phyloP scores from a whole-genome alignment of 1,140 invertebrate genomes.

The Vanessa tameamea region DNA sequence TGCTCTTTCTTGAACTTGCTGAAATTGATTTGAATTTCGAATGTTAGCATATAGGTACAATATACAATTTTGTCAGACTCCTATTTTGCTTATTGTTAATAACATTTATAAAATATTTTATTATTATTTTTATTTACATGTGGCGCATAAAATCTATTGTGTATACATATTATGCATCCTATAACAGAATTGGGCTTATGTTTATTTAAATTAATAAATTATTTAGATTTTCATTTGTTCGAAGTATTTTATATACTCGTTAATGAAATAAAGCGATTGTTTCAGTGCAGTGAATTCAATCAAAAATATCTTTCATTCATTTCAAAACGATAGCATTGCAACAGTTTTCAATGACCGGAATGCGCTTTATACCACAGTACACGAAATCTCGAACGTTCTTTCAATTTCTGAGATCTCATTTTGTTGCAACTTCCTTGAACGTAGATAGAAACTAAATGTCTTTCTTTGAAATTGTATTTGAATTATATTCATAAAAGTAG shows the following conservation, averaged over 20 bases:
- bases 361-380: constrained; percentile 1
- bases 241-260: too few relatives aligned
- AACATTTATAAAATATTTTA: too few relatives aligned
- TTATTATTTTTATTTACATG: too few relatives aligned
- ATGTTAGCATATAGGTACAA: neutral
- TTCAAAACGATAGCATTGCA: neutral
- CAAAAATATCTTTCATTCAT: constrained; percentile 12
- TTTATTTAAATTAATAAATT: too few relatives aligned
- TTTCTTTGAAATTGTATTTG: constrained; percentile 1
- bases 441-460: neutral
- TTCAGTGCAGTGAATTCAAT: constrained; percentile 21
- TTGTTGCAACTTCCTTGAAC: neutral
- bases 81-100: too few relatives aligned
- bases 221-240: too few relatives aligned
- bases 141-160: too few relatives aligned
- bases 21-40: neutral
- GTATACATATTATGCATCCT: too few relatives aligned
- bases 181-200: too few relatives aligned
- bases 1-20: neutral
- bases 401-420: constrained; percentile 4
- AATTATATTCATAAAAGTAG: neutral
- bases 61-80: neutral
- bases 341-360: constrained; percentile 3
- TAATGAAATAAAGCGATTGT: neutral
- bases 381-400: constrained; percentile 1